Evolutionary conservation across 2,113 vertebrate genomes (phyloP).

Genomic region (Sorex fumeus): DNA sequence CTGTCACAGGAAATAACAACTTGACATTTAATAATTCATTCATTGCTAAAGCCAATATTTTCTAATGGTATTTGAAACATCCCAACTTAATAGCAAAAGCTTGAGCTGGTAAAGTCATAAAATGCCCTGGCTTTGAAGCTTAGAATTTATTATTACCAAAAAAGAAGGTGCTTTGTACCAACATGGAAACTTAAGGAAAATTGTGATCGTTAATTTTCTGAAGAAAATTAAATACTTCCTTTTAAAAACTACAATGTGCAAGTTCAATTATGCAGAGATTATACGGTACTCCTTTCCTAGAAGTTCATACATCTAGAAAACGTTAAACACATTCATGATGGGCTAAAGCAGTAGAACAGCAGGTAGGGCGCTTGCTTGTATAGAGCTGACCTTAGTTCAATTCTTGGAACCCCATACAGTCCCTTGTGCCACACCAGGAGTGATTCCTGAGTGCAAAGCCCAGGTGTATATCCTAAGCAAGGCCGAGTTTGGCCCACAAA

Average conservation of each 20-base stretch:
- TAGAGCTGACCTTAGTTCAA: no score
- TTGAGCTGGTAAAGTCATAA: slow-evolving; percentile 69
- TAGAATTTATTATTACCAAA: slow-evolving; percentile 45
- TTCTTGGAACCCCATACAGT: no score
- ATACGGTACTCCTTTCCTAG: slow-evolving; percentile 9
- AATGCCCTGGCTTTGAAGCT: slow-evolving; percentile 13
- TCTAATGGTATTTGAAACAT: slow-evolving; percentile 5
- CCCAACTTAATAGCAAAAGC: slow-evolving; percentile 53
- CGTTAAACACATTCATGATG: neutral
- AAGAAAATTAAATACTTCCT: neutral
- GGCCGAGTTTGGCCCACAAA: no score
- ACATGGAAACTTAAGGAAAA: slow-evolving; percentile 22
- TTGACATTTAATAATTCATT: slow-evolving; percentile 80
- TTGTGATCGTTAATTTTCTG: slow-evolving; percentile 26
- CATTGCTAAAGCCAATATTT: slow-evolving; percentile 72
- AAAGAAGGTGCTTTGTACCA: neutral
- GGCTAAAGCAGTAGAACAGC: neutral
- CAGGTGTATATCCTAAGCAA: no score
- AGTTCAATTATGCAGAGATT: slow-evolving; percentile 18
- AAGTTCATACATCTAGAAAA: neutral
- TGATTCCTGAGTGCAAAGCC: no score
- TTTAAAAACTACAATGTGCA: slow-evolving; percentile 37
- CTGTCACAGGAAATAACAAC: slow-evolving; percentile 78
- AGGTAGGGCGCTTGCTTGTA: no score
- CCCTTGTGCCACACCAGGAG: no score